Base-by-base conservation (phyloP, 2,113 vertebrate genomes). In the Serilophus lunatus region DNA sequence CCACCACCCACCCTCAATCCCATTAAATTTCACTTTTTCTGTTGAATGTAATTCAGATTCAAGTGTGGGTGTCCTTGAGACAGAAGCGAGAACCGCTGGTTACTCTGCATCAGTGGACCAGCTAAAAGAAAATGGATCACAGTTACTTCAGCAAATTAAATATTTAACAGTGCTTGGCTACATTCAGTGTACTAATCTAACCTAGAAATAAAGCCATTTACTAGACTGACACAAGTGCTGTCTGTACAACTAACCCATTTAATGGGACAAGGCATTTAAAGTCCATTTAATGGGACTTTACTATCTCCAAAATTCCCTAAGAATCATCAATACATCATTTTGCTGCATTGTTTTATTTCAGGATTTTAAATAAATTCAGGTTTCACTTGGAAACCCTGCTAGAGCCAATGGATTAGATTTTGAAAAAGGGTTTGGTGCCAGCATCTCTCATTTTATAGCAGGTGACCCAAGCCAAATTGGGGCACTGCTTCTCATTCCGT, bases 41-140 rank as follows among this genome's bases (percentile, higher is more conserved):
- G 99, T 91, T 99, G 99, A 98, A 99, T 98, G 98, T 98, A 99
- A 96, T 98, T 99, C 97, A 99, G 98, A 96, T 98, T 99, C 95
- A 99, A 98, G 96, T 98, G 98, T 92, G 98, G 99, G 88, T 98
- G 98, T 96, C 99, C 98, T 86, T 99, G 99, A 93, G 98, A 99
- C 94, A 99, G 98, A 96, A 99, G 98, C 2, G 98, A 98, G 98
- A 99, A 98, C 96, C 98, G 98, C 81, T 99, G 99, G 96, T 98
- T 99, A 47, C 97, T 98, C 97, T 99, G 98, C 94, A 99, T 98
- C 97, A 98, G 97, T 93, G 99, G 98, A 97, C 99, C 99, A 99
- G 97, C 94, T 97, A 96, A 90, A 98, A 98, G 94, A 97, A 96
- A 97, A 97, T 75, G 93, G 95, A 95, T 96, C 94, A 90, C 92